Evolutionary conservation across 2,888 invertebrate species (phyloP).

Genomic region (Flexamia atlantica): DNA sequence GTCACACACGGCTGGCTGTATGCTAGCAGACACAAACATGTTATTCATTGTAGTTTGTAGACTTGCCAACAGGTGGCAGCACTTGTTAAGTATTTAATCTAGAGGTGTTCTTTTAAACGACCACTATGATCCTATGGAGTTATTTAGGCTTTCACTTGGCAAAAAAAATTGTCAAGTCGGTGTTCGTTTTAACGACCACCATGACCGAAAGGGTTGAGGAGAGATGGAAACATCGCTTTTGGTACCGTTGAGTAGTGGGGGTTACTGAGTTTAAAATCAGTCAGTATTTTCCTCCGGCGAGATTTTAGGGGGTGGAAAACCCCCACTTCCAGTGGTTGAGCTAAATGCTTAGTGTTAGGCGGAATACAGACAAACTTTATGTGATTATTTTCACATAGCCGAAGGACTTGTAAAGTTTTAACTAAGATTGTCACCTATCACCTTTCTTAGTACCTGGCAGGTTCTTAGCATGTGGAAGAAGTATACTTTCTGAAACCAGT

Average conservation of each 20-base stretch:
- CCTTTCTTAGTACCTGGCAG: constrained; percentile 67
- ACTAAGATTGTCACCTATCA: constrained; percentile 72
- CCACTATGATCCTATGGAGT: constrained; percentile 20
- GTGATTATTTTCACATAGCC: constrained; percentile 66
- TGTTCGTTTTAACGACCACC: neutral
- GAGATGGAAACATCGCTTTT: constrained; percentile 42
- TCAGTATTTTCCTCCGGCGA: constrained; percentile 63
- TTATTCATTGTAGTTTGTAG: neutral
- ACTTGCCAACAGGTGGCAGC: neutral
- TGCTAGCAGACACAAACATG: neutral
- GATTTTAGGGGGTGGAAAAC: constrained; percentile 67
- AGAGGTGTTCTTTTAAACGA: constrained; percentile 25
- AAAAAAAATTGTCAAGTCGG: neutral
- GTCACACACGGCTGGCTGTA: neutral
- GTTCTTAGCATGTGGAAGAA: constrained; percentile 67
- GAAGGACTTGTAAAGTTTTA: constrained; percentile 69
- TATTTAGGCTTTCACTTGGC: neutral
- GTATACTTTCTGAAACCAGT: constrained; percentile 71
- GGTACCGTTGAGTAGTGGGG: constrained; percentile 48
- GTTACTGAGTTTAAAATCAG: constrained; percentile 61
- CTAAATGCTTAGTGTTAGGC: constrained; percentile 68
- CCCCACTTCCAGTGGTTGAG: constrained; percentile 69
- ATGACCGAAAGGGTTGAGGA: constrained; percentile 13
- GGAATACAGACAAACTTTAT: constrained; percentile 67
- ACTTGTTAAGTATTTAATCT: neutral